phyloP scores from a whole-genome alignment of 1,140 invertebrate species.

The Papilio xuthus region DNA sequence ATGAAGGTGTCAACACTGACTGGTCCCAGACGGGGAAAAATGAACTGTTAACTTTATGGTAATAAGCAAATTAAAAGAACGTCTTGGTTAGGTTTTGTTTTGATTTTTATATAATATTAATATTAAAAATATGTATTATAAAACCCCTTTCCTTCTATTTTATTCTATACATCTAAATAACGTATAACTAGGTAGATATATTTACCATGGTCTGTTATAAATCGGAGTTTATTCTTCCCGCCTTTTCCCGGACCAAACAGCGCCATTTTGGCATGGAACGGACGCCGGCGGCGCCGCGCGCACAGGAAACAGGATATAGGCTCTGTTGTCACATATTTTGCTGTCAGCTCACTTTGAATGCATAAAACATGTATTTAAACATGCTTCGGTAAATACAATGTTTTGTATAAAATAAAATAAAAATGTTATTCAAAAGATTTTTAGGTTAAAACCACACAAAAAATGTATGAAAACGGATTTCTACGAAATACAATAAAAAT shows the following conservation, averaged over 20 bases:
- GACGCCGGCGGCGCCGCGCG: conserved; percentile 18
- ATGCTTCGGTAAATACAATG: conserved; percentile 5
- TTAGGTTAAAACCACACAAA: neutral
- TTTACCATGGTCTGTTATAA: neutral
- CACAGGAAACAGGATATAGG: conserved; percentile 28
- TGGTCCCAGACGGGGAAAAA: neutral
- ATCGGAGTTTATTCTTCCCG: neutral
- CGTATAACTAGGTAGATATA: neutral
- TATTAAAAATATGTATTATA: too few relatives aligned
- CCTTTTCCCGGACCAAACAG: neutral
- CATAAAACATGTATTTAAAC: conserved; percentile 17
- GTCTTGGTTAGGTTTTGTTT: neutral
- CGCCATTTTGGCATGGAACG: conserved; percentile 20
- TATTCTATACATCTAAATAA: neutral
- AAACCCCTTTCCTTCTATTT: neutral
- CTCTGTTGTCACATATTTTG: conserved; percentile 11
- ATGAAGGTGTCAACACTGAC: conserved; percentile 16
- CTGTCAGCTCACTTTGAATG: conserved; percentile 15
- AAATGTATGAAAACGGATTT: neutral
- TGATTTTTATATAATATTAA: too few relatives aligned
- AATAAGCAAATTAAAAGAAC: neutral
- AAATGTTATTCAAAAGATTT: neutral
- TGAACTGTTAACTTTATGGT: neutral
- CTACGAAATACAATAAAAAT: too few relatives aligned
- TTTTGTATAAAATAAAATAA: neutral